Base-by-base conservation (phyloP, 2,113 vertebrate species). In the Phyllostomus discolor region DNA sequence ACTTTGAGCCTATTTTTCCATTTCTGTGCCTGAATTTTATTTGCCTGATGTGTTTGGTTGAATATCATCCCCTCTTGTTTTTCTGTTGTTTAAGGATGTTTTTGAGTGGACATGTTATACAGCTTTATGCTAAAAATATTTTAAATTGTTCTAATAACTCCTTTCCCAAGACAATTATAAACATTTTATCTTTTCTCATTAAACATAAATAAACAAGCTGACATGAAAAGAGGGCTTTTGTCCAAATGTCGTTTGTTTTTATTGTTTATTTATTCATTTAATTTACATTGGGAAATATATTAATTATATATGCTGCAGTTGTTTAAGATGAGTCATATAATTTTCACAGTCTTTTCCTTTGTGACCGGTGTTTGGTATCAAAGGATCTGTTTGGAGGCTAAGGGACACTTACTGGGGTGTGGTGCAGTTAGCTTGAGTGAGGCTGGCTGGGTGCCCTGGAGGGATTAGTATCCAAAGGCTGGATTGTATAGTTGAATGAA, bases 401-500 rank as follows among this genome's bases (percentile, higher is more conserved):
- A 90, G 22, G 46, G 88, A 82, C 93, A 69, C 35, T 62, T 64
- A 75, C 28, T 17, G 3, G 57, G 91, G 73, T 80, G 84, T 80
- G 95, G 91, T 28, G 12, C 35, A 46, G 50, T 87, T 75, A 67
- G 82, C 52, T 66, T 59, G 64, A 66, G 50, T 4, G 54, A 52
- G 46, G 22, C 28, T 92, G 69, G 94, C 87, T 76, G 43, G 83
- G 17, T 72, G 69, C 43, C 54, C 31, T 50, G 11, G 59, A 67
- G 90, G 84, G 69, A 90, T 95, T 91, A 38, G 46, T 64, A 33
- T 62, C 35, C 70, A 80, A 59, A 48, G 33, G 12, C 62, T 91
- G 69, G 80, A 62, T 96, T 84, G 66, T 93, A 22, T 66, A 72
- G 54, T n/a, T 26, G n/a, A 48, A 94, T 93, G 50, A 95, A 90